Evolutionary conservation across 2,888 invertebrate species (phyloP), one percentile per base, ranked within the genome.

Genomic region (Junonia oenone): DNA sequence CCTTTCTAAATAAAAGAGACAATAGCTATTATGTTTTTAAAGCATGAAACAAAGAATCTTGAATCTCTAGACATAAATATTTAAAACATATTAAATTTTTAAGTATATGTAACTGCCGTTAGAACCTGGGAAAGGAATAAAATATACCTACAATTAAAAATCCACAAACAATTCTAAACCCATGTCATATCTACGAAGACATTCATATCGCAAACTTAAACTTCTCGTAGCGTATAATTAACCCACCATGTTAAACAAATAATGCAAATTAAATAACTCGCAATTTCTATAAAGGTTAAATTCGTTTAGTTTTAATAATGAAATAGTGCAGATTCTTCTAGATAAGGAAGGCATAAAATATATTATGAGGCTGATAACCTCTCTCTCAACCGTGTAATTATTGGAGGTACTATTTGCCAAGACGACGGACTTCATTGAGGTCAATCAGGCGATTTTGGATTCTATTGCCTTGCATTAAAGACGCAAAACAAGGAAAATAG

Each of bases 301-400:
- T 58, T 58, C 50, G 45, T 53, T 52, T 45, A 51, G 58, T 59
- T 63, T 56, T 38, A 59, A 55, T 64, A 67, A 64, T 62, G 60
- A 68, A 66, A 68, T 65, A 63, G 64, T 64, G 66, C 64, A 67
- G 67, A 68, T 66, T 62, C 33, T 65, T 50, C 45, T 48, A 77
- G 78, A 84, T 83, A 81, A 79, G 75, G 71, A 72, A 73, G 69
- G 69, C 78, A 75, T 76, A 79, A 78, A 78, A 75, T 75, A 75
- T 72, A 84, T 82, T 81, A 78, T 81, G 73, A 81, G 86, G 84
- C 83, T 85, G 84, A 87, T 88, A 86, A 87, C 86, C 87, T 83
- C 81, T 75, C 74, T 78, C 78, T 79, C 77, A 78, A 83, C 81
- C 80, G 74, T 85, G 82, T 88, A 85, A 87, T 89, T 88, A 88